phyloP scores from a whole-genome alignment of 37 sponge, comb jelly and placozoan species.

The Halisarca cf. caerulea region DNA sequence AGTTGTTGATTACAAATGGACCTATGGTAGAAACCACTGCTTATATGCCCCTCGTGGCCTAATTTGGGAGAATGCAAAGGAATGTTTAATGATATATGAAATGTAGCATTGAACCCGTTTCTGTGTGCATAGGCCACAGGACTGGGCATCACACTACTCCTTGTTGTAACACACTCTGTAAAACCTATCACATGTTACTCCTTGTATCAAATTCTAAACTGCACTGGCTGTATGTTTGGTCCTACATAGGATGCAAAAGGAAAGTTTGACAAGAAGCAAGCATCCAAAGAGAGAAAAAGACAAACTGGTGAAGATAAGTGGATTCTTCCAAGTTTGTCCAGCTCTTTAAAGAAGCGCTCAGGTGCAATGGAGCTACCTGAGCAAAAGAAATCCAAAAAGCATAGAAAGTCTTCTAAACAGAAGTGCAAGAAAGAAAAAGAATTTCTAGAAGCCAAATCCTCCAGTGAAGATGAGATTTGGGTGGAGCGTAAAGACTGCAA shows the following conservation, averaged over 20 bases:
- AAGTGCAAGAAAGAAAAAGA: conserved; percentile 16
- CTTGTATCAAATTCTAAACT: too few relatives aligned
- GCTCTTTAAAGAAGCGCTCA: not conserved
- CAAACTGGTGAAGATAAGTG: conserved; percentile 51
- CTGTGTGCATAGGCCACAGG: too few relatives aligned
- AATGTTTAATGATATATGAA: too few relatives aligned
- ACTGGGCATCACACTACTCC: too few relatives aligned
- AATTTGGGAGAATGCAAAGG: too few relatives aligned
- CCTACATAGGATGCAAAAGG: conserved; percentile 31
- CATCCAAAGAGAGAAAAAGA: conserved; percentile 31
- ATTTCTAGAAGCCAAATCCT: not conserved
- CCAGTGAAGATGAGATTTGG: conserved; percentile 39
- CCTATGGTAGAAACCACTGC: too few relatives aligned
- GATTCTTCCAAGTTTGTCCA: conserved; percentile 39
- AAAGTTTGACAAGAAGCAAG: conserved; percentile 33
- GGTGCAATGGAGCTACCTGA: not conserved
- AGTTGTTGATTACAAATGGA: too few relatives aligned
- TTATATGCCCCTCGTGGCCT: too few relatives aligned
- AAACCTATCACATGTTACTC: too few relatives aligned
- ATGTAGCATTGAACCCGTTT: too few relatives aligned
- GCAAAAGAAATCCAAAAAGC: conserved; percentile 38
- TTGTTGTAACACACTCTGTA: too few relatives aligned
- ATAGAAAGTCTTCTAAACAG: conserved; percentile 26
- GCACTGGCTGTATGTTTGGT: too few relatives aligned
- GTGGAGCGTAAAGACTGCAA: not conserved